phyloP scores from a whole-genome alignment of 1,140 invertebrate species.

The Babylonia areolata region DNA sequence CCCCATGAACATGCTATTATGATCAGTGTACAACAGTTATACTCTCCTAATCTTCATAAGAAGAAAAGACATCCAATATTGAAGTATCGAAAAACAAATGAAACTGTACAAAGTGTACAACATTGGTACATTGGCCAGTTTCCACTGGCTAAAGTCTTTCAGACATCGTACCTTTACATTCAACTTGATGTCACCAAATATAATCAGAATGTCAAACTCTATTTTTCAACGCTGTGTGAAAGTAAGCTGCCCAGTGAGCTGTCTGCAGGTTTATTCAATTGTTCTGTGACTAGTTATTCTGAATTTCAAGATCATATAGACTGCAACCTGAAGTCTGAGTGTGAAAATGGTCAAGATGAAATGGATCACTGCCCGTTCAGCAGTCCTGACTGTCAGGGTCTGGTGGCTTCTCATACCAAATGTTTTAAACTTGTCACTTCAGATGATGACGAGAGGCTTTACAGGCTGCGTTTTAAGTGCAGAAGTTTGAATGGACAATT shows the following conservation, averaged over 20 bases:
- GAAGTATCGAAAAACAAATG: background rate
- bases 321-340: constrained; percentile 25
- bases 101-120: background rate
- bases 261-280: background rate
- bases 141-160: background rate
- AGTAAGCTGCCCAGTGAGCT: background rate
- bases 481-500: background rate
- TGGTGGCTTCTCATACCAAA: background rate
- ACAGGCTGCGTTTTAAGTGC: background rate
- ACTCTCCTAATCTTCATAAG: background rate
- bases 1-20: background rate
- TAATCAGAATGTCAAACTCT: background rate
- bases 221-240: background rate
- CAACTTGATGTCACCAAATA: background rate
- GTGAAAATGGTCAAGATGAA: constrained; percentile 4
- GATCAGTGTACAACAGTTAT: background rate
- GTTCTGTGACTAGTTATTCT: background rate
- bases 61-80: background rate
- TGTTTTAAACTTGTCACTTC: background rate
- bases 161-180: background rate
- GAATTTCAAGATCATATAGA: background rate
- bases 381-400: background rate
- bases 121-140: background rate
- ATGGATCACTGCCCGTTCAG: constrained; percentile 19
- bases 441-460: background rate